Conservation (phyloP, 92 coral and sea anemone genomes). For the Isaurus tuberculatus region DNA sequence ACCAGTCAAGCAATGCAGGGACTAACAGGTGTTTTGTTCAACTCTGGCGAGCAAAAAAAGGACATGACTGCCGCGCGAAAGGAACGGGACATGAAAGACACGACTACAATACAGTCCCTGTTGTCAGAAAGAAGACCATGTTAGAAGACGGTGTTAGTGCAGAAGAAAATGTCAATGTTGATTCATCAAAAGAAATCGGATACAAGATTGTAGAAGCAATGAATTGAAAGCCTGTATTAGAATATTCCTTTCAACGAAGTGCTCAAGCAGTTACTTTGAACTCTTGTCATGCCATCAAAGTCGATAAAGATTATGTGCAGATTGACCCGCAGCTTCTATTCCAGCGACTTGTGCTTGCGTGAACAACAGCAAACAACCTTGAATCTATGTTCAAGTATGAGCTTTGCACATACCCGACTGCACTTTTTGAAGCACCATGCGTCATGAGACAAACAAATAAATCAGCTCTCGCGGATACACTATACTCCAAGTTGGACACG, state of each 20-base stretch:
- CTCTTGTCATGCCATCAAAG: not conserved
- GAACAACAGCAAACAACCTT: slow-evolving; percentile 1
- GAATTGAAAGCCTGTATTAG: not conserved
- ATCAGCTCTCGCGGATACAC: slow-evolving; percentile 52
- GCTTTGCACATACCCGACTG: slow-evolving; percentile 34
- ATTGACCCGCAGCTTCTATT: slow-evolving; percentile 54
- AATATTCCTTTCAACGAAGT: not conserved
- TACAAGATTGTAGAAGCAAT: not conserved
- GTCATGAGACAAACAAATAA: slow-evolving; percentile 46
- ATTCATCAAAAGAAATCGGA: not conserved
- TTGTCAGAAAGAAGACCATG: no score
- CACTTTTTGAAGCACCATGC: slow-evolving; percentile 45
- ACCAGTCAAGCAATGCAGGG: slow-evolving; percentile 58
- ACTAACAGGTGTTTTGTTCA: slow-evolving; percentile 50
- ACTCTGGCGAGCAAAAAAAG: slow-evolving; percentile 58
- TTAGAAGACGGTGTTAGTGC: not conserved
- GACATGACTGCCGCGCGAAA: slow-evolving; percentile 41
- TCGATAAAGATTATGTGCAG: slow-evolving; percentile 40
- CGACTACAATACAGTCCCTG: not conserved
- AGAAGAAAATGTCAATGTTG: not conserved
- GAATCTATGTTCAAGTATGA: slow-evolving; percentile 16
- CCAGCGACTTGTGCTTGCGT: slow-evolving; percentile 51
- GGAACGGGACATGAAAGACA: slow-evolving; percentile 58
- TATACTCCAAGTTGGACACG: slow-evolving; percentile 3
- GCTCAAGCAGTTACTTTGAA: not conserved